Conservation (phyloP, 2,113 vertebrate species). For the Anhinga rufa region DNA sequence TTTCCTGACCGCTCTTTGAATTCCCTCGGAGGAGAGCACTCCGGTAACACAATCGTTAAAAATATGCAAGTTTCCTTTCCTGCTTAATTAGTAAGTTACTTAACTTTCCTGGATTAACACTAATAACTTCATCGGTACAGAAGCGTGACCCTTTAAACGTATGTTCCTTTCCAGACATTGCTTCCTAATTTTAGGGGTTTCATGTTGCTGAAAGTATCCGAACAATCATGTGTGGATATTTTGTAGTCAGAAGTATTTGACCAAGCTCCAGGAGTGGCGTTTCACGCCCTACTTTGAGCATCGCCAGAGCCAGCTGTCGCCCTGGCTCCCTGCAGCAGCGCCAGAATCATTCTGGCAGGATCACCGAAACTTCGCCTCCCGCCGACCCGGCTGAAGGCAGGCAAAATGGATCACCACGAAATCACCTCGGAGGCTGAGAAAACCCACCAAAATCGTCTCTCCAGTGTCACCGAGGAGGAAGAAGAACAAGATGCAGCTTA, state of each 20-base stretch:
- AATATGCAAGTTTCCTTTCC: conserved; percentile 47
- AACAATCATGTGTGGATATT: conserved; percentile 72
- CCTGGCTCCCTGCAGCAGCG: conserved; percentile 38
- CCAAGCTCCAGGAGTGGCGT: conserved; percentile 68
- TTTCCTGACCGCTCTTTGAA: conserved; percentile 9
- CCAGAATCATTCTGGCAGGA: conserved; percentile 33
- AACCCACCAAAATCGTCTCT: conserved; percentile 77
- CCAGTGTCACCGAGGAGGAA: conserved; percentile 80
- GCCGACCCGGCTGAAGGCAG: not conserved
- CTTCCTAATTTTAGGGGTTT: conserved; percentile 83
- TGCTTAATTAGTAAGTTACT: conserved; percentile 64
- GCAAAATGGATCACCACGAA: conserved; percentile 79
- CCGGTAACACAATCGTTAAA: conserved; percentile 4
- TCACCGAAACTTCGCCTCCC: conserved; percentile 13
- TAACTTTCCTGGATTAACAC: conserved; percentile 59
- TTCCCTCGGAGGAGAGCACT: not conserved
- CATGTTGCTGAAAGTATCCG: conserved; percentile 85
- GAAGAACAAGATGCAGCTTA: conserved; percentile 87
- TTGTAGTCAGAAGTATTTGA: conserved; percentile 77
- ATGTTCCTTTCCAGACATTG: conserved; percentile 64
- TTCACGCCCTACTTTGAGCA: conserved; percentile 72
- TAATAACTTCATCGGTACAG: conserved; percentile 46
- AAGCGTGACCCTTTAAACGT: conserved; percentile 57
- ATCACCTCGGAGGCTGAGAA: conserved; percentile 70
- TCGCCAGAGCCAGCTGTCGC: conserved; percentile 60